Conservation (phyloP, 2,888 invertebrate species). For the Epinotia nisella region DNA sequence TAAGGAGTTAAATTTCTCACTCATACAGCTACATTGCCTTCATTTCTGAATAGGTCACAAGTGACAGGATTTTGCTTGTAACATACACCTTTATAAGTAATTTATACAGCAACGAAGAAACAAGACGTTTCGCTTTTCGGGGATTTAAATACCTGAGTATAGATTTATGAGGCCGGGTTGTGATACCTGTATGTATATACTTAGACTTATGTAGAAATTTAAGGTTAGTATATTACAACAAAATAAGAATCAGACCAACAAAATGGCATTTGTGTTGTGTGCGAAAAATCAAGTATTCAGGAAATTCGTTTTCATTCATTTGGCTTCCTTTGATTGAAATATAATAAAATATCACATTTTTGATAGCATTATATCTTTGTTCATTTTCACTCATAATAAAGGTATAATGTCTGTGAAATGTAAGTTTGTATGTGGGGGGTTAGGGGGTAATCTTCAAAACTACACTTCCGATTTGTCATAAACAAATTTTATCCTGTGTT, state of each 20-base stretch:
- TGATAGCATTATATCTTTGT: no score
- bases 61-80: background rate
- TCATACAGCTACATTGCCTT: slow-evolving; percentile 17
- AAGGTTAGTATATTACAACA: background rate
- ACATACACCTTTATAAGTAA: background rate
- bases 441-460: no score
- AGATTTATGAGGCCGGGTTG: slow-evolving; percentile 12
- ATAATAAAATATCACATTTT: no score
- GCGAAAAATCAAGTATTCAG: no score
- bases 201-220: slow-evolving; percentile 1
- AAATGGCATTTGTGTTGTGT: background rate
- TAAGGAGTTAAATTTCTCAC: slow-evolving; percentile 42
- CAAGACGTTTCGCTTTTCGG: slow-evolving; percentile 4
- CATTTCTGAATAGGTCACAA: background rate
- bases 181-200: slow-evolving; percentile 1
- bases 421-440: no score
- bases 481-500: no score
- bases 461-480: no score
- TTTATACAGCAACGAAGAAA: background rate
- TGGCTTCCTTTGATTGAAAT: no score
- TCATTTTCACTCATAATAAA: no score
- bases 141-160: slow-evolving; percentile 20
- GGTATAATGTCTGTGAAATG: no score
- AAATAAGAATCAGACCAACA: background rate
- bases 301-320: background rate